Percentiles rank a stretch among this genome's conserved stretches.
Evolutionary conservation across 2,113 vertebrate genomes (phyloP).

Genomic region (Clupea harengus): DNA sequence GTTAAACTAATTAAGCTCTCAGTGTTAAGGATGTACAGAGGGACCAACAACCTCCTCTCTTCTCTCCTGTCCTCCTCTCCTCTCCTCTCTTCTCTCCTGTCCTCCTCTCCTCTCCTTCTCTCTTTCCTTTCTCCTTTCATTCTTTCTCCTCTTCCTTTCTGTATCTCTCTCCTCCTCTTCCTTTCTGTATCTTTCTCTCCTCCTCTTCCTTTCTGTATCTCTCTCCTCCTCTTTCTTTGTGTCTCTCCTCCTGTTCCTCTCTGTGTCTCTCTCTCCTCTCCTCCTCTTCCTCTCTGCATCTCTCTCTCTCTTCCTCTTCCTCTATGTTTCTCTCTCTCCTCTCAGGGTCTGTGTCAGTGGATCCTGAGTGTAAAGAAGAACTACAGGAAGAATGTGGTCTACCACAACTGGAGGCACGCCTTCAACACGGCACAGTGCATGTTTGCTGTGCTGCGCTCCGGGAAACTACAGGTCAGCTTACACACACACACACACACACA

Average conservation of each 20-base stretch:
- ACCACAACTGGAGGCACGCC: constrained; percentile 98
- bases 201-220: neutral
- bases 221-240: neutral
- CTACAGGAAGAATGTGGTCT: constrained; percentile 92
- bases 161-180: neutral
- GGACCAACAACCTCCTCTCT: neutral
- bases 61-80: neutral
- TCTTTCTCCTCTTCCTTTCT: neutral
- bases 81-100: neutral
- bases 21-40: no score
- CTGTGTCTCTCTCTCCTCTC: neutral
- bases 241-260: neutral
- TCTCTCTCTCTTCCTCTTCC: neutral
- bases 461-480: constrained; percentile 85
- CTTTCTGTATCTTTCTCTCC: neutral
- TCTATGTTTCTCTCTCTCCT: neutral
- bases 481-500: neutral
- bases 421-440: constrained; percentile 97
- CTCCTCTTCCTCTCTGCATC: neutral
- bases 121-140: no score
- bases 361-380: constrained; percentile 98
- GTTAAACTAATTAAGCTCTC: no score
- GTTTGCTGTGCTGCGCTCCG: constrained; percentile 92
- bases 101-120: neutral
- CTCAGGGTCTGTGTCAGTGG: constrained; percentile 92